phyloP scores from a whole-genome alignment of 2,113 vertebrate species.

The Pseudorhombus dupliciocellatus region DNA sequence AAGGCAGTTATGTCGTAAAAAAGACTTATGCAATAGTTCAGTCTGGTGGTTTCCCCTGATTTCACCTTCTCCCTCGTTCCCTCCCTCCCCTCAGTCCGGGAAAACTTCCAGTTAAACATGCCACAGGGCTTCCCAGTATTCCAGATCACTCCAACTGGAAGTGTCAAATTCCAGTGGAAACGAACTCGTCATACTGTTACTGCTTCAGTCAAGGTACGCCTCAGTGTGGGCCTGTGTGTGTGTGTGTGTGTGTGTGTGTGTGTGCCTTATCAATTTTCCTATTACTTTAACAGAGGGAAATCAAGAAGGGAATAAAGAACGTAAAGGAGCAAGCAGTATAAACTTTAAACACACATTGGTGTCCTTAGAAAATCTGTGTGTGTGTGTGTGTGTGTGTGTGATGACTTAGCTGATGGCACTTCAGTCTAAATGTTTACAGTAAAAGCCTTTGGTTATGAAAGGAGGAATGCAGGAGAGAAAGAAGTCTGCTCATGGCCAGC shows the following conservation, averaged over 20 bases:
- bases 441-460: constrained; percentile 60
- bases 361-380: constrained; percentile 14
- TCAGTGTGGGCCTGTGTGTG: constrained; percentile 39
- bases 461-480: constrained; percentile 65
- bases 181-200: constrained; percentile 20
- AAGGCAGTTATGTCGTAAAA: constrained; percentile 41
- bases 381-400: constrained; percentile 22
- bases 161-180: constrained; percentile 61
- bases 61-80: constrained; percentile 12
- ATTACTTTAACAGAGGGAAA: constrained; percentile 31
- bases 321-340: constrained; percentile 8
- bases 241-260: constrained; percentile 23
- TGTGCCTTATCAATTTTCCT: constrained; percentile 45
- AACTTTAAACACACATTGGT: constrained; percentile 37
- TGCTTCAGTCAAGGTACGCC: constrained; percentile 36
- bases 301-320: constrained; percentile 3
- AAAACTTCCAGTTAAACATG: constrained; percentile 65
- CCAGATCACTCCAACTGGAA: constrained; percentile 57
- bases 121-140: constrained; percentile 67
- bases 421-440: constrained; percentile 78
- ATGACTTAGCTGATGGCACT: constrained; percentile 58
- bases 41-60: constrained; percentile 46
- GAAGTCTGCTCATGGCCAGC: constrained; percentile 44
- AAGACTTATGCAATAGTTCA: constrained; percentile 18
- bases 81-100: constrained; percentile 48